Percentiles rank a stretch among this genome's conserved stretches.
phyloP scores from a whole-genome alignment of 2,113 vertebrate species.

The Protomyctophum bolini region DNA sequence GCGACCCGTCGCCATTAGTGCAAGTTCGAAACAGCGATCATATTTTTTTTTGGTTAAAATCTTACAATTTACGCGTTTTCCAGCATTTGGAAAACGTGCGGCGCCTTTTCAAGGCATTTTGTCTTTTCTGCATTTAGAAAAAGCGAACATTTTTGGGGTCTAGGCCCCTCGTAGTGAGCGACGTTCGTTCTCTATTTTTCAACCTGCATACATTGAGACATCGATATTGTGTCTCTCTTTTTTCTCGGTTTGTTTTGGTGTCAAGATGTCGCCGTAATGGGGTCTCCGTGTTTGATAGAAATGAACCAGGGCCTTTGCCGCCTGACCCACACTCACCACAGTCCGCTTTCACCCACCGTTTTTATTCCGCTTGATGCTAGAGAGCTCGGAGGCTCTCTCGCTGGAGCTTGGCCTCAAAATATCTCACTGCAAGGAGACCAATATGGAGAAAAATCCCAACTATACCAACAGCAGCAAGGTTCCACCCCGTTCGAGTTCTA shows the following conservation, averaged over 20 bases:
- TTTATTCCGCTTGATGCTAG: conserved; percentile 67
- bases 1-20: conserved; percentile 88
- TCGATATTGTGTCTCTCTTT: conserved; percentile 78
- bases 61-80: conserved; percentile 51
- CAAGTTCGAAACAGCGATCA: conserved; percentile 18
- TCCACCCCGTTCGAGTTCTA: conserved; percentile 87
- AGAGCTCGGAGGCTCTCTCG: conserved; percentile 79
- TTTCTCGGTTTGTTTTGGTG: conserved; percentile 70
- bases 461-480: conserved; percentile 87
- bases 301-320: conserved; percentile 89
- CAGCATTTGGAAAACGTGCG: conserved; percentile 59
- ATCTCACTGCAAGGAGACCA: conserved; percentile 77
- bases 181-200: conserved; percentile 46
- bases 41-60: conserved; percentile 41
- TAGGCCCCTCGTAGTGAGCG: conserved; percentile 71
- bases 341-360: conserved; percentile 69
- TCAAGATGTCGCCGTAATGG: conserved; percentile 98
- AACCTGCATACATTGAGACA: conserved; percentile 72
- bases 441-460: conserved; percentile 84
- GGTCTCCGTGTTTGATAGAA: conserved; percentile 87
- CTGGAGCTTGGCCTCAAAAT: conserved; percentile 82
- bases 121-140: conserved; percentile 51
- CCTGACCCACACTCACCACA: conserved; percentile 79
- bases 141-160: conserved; percentile 54
- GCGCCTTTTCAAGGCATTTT: conserved; percentile 52